A percentile compares a stretch with the other conserved stretches of the same genome.
phyloP scores from a whole-genome alignment of 2,113 vertebrate genomes.

The Ascaphus truei region DNA sequence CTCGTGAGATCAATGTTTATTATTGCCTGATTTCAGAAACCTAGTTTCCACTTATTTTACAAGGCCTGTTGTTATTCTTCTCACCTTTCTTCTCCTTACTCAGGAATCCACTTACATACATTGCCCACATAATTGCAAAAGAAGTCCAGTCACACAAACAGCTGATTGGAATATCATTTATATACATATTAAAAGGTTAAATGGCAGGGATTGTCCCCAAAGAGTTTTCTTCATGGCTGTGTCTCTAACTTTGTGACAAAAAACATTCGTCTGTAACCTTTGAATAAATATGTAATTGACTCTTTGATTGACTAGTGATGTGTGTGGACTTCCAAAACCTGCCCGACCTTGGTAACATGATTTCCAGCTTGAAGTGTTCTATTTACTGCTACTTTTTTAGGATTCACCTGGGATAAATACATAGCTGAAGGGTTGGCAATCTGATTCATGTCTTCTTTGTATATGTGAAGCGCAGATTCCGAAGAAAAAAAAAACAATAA shows the following conservation, averaged over 20 bases:
- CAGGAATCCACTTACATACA: not conserved
- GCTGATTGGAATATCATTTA: conserved; percentile 28
- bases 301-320: not conserved
- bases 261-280: not conserved
- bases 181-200: conserved; percentile 18
- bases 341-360: too few relatives aligned
- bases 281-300: not conserved
- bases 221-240: not conserved
- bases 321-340: too few relatives aligned
- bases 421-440: too few relatives aligned
- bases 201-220: not conserved
- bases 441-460: too few relatives aligned
- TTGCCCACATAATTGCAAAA: not conserved
- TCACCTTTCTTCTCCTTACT: not conserved
- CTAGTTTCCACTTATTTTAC: not conserved
- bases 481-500: too few relatives aligned
- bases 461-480: too few relatives aligned
- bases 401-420: too few relatives aligned
- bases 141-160: not conserved
- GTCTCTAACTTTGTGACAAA: not conserved
- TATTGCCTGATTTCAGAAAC: not conserved
- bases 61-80: not conserved
- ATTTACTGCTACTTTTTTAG: too few relatives aligned
- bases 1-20: not conserved
- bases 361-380: too few relatives aligned